phyloP scores from a whole-genome alignment of 2,113 vertebrate genomes.

The Hypocryptadius cinnamomeus region DNA sequence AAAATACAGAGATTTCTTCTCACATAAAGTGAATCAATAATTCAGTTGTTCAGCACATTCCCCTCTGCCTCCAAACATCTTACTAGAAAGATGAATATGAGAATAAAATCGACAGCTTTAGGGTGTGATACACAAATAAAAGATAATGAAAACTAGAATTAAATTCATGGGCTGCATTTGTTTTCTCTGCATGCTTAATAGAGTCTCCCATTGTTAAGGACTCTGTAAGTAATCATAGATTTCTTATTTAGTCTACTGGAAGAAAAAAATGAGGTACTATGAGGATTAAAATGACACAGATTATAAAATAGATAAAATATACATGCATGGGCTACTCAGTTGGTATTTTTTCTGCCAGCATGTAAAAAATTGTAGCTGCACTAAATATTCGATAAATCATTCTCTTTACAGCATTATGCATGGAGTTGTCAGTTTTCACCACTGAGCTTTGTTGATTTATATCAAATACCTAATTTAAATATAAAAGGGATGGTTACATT shows the following conservation, averaged over 20 bases:
- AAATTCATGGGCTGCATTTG: slow-evolving; percentile 59
- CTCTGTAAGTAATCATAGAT: slow-evolving; percentile 66
- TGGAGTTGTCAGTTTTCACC: slow-evolving; percentile 2
- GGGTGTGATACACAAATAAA: slow-evolving; percentile 63
- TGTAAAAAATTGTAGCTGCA: slow-evolving; percentile 8
- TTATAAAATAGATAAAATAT: slow-evolving; percentile 31
- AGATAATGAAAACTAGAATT: slow-evolving; percentile 67
- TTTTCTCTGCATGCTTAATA: slow-evolving; percentile 60
- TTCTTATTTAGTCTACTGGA: slow-evolving; percentile 48
- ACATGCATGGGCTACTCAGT: background rate
- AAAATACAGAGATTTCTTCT: slow-evolving; percentile 32
- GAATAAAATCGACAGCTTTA: slow-evolving; percentile 61
- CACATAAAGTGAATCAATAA: slow-evolving; percentile 54
- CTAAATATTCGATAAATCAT: slow-evolving; percentile 17
- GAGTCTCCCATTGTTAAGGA: slow-evolving; percentile 51
- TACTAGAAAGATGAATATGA: slow-evolving; percentile 45
- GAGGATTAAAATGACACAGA: slow-evolving; percentile 39
- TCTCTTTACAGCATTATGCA: slow-evolving; percentile 15
- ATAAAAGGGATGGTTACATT: slow-evolving; percentile 3
- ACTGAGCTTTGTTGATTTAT: slow-evolving; percentile 30
- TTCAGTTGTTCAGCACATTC: slow-evolving; percentile 25
- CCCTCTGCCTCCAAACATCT: slow-evolving; percentile 23
- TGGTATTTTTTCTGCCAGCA: background rate
- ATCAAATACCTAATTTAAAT: slow-evolving; percentile 43
- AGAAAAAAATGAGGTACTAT: slow-evolving; percentile 28